Evolutionary conservation across 2,797 vertebrate genomes (phyloP).

Genomic region (Carduelis carduelis): DNA sequence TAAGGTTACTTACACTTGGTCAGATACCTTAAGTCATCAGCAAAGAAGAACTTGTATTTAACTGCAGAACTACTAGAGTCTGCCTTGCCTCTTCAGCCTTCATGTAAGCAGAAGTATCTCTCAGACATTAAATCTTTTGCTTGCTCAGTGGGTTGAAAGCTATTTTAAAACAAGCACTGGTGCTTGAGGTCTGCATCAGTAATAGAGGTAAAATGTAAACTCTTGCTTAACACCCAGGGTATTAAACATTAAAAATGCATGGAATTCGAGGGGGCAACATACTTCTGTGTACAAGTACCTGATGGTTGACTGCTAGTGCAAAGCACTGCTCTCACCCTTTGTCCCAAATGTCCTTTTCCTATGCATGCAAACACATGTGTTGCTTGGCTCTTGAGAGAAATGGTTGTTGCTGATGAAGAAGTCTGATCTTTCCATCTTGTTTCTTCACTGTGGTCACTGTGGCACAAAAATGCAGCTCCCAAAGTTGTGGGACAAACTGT

Average conservation of each 20-base stretch:
- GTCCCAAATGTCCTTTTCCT: not conserved
- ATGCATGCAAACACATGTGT: rapidly evolving
- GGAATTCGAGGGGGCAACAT: slow-evolving; percentile 18
- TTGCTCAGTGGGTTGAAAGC: not conserved
- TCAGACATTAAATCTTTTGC: not conserved
- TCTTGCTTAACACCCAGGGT: slow-evolving; percentile 20
- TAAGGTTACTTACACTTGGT: not conserved
- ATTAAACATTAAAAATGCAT: slow-evolving; percentile 41
- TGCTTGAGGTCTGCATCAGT: not conserved
- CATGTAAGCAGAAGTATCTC: not conserved
- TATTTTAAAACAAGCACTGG: not conserved
- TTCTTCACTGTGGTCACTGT: not conserved
- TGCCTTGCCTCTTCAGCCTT: not conserved
- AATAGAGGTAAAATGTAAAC: slow-evolving; percentile 14
- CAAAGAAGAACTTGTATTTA: not conserved
- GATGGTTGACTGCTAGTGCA: not conserved
- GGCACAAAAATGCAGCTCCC: not conserved
- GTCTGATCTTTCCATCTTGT: not conserved
- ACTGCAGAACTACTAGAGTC: not conserved
- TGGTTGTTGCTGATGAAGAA: not conserved
- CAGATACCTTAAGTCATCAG: not conserved
- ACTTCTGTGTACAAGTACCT: not conserved
- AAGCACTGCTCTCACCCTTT: not conserved
- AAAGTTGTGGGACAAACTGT: not conserved
- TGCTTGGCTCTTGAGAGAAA: not conserved